Percentiles rank a stretch among this genome's conserved stretches.
Conservation (phyloP, 2,113 vertebrate species). For the Gnathonemus longibarbis region DNA sequence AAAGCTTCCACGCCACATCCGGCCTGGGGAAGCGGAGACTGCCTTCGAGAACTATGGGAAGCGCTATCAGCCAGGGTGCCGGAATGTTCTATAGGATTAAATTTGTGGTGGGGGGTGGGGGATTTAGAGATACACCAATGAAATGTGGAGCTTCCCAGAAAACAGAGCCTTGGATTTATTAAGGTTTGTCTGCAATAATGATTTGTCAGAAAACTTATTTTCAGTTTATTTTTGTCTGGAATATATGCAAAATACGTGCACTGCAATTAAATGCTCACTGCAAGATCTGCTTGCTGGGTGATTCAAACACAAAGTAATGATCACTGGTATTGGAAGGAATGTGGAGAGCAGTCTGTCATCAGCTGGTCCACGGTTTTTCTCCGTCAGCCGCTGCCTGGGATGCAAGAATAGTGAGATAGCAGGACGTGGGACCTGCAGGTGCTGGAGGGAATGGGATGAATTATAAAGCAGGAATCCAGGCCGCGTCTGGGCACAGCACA, state of each 20-base stretch:
- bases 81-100: neutral
- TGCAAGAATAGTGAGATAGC: neutral
- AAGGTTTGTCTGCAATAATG: neutral
- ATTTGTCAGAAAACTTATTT: neutral
- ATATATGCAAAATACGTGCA: neutral
- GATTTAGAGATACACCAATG: neutral
- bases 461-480: neutral
- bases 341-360: neutral
- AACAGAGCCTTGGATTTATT: neutral
- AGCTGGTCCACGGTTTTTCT: neutral
- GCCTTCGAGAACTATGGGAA: neutral
- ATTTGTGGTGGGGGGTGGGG: neutral
- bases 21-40: neutral
- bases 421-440: neutral
- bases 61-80: neutral
- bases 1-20: neutral
- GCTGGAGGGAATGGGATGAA: neutral
- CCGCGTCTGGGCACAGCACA: neutral
- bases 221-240: neutral
- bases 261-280: neutral
- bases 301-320: neutral
- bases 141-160: neutral
- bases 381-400: neutral
- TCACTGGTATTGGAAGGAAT: neutral
- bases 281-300: neutral